phyloP scores from a whole-genome alignment of 2,888 invertebrate genomes.

The Macropis europaea region DNA sequence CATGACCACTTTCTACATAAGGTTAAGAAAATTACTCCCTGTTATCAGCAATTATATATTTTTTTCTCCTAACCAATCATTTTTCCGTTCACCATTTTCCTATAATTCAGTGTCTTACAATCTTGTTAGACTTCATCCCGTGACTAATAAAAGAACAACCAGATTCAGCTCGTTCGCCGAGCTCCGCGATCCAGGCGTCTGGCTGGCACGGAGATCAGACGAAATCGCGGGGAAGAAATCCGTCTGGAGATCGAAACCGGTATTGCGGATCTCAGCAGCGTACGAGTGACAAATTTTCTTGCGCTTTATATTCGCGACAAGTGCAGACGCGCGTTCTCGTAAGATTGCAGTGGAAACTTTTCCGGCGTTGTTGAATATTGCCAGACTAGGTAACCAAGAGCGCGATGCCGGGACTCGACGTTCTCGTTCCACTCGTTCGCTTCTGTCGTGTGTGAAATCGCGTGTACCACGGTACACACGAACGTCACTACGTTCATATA shows the following conservation, averaged over 20 bases:
- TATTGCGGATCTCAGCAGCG: constrained; percentile 16
- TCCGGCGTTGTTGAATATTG: constrained; percentile 43
- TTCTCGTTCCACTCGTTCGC: neutral
- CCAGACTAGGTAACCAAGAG: constrained; percentile 17
- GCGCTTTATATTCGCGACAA: constrained; percentile 71
- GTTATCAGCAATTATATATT: too few relatives aligned
- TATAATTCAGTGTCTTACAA: too few relatives aligned
- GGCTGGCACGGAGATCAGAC: too few relatives aligned
- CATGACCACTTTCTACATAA: too few relatives aligned
- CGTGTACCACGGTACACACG: constrained; percentile 6
- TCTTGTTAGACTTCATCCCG: too few relatives aligned
- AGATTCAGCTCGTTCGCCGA: too few relatives aligned
- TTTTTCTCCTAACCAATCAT: too few relatives aligned
- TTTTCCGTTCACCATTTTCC: too few relatives aligned
- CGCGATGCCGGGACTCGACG: neutral
- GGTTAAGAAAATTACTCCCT: too few relatives aligned
- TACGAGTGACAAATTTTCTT: constrained; percentile 36
- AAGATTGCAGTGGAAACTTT: constrained; percentile 50
- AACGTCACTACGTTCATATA: too few relatives aligned
- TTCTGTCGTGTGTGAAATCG: constrained; percentile 28
- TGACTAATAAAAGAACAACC: too few relatives aligned
- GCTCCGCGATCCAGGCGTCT: neutral
- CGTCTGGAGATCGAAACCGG: neutral
- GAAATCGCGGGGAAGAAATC: too few relatives aligned
- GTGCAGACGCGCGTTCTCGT: constrained; percentile 26